Evolutionary conservation across 2,888 invertebrate species (phyloP).

Genomic region (Dasysyrphus tricinctus): DNA sequence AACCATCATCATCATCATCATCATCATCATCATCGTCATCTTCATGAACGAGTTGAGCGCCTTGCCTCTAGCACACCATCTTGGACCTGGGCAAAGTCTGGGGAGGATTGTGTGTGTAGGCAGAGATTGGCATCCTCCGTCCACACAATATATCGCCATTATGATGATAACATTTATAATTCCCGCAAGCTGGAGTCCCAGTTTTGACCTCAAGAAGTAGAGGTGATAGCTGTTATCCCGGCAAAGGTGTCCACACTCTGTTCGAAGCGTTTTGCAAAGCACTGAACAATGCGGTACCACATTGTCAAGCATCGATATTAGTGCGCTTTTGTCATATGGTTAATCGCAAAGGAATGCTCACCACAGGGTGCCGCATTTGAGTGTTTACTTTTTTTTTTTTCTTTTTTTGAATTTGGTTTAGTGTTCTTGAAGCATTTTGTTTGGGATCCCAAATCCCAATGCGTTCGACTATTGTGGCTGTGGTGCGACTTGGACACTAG

Average conservation of each 20-base stretch:
- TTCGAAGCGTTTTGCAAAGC: conserved; percentile 59
- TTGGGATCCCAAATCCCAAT: conserved; percentile 27
- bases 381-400: conserved; percentile 27
- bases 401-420: conserved; percentile 9
- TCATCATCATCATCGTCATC: conserved; percentile 24
- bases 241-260: conserved; percentile 71
- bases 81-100: neutral
- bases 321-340: conserved; percentile 75
- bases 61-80: conserved; percentile 29
- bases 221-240: conserved; percentile 74
- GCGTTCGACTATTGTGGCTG: conserved; percentile 48
- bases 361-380: conserved; percentile 66
- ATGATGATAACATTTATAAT: conserved; percentile 74
- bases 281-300: conserved; percentile 72
- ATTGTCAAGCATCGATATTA: conserved; percentile 73
- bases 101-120: conserved; percentile 68
- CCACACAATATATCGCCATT: conserved; percentile 75
- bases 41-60: conserved; percentile 37
- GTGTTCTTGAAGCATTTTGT: conserved; percentile 12
- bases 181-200: conserved; percentile 71
- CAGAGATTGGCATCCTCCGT: conserved; percentile 74
- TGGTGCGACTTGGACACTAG: conserved; percentile 69
- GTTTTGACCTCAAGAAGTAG: conserved; percentile 64
- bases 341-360: conserved; percentile 73
- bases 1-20: conserved; percentile 69